Evolutionary conservation across 2,113 vertebrate species (phyloP), one percentile per base, ranked within the genome.

Genomic region (Macrotis lagotis): DNA sequence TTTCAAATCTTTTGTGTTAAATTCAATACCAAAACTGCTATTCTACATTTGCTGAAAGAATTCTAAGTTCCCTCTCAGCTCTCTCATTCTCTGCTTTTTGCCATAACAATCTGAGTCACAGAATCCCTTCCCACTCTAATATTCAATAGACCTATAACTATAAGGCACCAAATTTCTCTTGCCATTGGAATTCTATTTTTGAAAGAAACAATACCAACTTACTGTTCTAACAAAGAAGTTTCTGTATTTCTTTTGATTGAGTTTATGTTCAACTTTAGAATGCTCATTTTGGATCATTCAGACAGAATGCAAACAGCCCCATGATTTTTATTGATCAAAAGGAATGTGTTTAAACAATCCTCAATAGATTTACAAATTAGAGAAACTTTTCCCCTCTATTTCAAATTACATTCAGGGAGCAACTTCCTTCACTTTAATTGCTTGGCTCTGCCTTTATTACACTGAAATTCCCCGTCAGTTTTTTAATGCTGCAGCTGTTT

Each of bases 401-500:
- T 90, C 91, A 94, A 51, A 88, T 96, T 96, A n/a, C 93, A 48
- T 95, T 95, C 91, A 28, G 4, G 59, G 74, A 97, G 94, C 91
- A 28, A 94, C 94, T 94, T 91, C 93, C 93, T 97, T 90, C 89
- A 91, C 96, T 97, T 96, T 97, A 96, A 98, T 97, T 94, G 93
- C 91, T 44, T 3, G 55, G 25, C 96, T 94, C 93, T 94, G 94
- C 97, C 94, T 97, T 96, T 95, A 97, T 96, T 97, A 91, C 47
- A 3, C 14, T 66, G 28, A 92, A 89, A 53, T 96, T 98, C 98
- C 97, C 93, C 91, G 51, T 94, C 95, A 50, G 50, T 52, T 96
- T 96, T 96, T 94, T 97, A 97, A 94, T 49, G 50, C 52, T 91
- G 52, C 97, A 98, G 98, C 97, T 98, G 97, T 95, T 98, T 98